Evolutionary conservation across 1,140 invertebrate genomes (phyloP).

Genomic region (Calliphora vicina): DNA sequence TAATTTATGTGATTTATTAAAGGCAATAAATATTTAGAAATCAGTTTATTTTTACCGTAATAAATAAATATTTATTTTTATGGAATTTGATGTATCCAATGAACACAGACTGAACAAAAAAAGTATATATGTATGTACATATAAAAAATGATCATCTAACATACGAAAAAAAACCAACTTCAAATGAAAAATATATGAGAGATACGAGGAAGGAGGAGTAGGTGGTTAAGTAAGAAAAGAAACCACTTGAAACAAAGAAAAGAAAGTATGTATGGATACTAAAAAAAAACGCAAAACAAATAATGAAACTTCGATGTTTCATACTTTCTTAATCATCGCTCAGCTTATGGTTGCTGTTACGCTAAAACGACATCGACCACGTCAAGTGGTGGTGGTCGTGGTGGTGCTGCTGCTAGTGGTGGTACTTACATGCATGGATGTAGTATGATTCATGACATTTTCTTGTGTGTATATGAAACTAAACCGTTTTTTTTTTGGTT

Average conservation of each 20-base stretch:
- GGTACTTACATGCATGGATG: neutral
- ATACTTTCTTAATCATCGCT: constrained; percentile 33
- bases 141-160: neutral
- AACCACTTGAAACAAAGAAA: constrained; percentile 11
- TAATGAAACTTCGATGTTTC: constrained; percentile 20
- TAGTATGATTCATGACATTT: constrained; percentile 4
- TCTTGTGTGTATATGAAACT: neutral
- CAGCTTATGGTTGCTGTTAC: neutral
- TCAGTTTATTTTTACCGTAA: too few relatives aligned
- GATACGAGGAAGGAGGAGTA: too few relatives aligned
- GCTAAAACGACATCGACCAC: neutral
- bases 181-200: too few relatives aligned
- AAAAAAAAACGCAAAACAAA: neutral
- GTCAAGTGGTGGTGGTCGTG: neutral
- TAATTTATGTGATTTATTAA: too few relatives aligned
- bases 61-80: neutral
- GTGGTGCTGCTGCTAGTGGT: too few relatives aligned
- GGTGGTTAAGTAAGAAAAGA: neutral
- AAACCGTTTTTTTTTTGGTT: neutral
- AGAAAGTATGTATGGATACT: neutral
- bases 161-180: neutral
- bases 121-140: neutral
- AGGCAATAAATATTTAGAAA: too few relatives aligned
- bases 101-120: neutral
- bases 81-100: constrained; percentile 18